Evolutionary conservation across 2,113 vertebrate species (phyloP).

Genomic region (Urocolius indicus): DNA sequence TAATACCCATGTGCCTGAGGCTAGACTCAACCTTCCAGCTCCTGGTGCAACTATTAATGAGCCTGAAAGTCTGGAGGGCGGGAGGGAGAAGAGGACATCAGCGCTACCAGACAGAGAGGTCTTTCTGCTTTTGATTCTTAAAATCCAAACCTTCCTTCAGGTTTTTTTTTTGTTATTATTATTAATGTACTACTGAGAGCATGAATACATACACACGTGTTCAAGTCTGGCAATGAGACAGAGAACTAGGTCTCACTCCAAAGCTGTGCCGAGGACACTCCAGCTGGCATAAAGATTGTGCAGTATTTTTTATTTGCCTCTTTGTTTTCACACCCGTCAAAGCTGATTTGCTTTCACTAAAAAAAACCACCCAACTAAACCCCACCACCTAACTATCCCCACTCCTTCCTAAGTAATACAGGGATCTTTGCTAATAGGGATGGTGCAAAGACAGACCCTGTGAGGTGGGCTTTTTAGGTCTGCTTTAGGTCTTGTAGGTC

Average conservation of each 20-base stretch:
- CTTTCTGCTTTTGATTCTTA: neutral
- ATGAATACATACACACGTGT: neutral
- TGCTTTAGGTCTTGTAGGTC: neutral
- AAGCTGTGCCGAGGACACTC: neutral
- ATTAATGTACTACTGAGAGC: neutral
- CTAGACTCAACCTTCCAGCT: slow-evolving; percentile 36
- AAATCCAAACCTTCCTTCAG: neutral
- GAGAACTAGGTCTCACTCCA: neutral
- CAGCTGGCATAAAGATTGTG: neutral
- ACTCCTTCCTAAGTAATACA: neutral
- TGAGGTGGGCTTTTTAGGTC: neutral
- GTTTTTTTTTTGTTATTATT: slow-evolving; percentile 14
- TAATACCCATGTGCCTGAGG: neutral
- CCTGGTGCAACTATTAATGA: neutral
- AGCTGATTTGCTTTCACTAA: neutral
- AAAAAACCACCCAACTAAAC: neutral
- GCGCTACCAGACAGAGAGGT: neutral
- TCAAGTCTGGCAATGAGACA: neutral
- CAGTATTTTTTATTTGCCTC: neutral
- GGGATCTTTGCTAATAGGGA: neutral
- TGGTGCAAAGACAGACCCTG: neutral
- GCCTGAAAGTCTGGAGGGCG: neutral
- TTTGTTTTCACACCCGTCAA: neutral
- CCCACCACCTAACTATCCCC: neutral
- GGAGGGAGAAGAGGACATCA: neutral